Conservation (phyloP, 2,888 invertebrate genomes). For the Morpho achilles region DNA sequence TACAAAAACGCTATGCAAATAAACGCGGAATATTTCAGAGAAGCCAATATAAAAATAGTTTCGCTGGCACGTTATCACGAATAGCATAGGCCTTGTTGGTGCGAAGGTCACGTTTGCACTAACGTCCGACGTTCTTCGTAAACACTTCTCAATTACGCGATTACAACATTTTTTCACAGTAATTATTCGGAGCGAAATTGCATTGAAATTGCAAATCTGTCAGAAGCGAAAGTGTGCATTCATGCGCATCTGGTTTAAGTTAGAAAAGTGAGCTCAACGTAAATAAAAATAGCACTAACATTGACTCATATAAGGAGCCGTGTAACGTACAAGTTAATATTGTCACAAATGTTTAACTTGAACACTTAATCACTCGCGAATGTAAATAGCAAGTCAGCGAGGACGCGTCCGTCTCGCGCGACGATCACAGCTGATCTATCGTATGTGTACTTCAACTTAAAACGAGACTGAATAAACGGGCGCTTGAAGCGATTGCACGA, state of each 20-base stretch:
- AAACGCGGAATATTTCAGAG: background rate
- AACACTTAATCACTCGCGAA: slow-evolving; percentile 46
- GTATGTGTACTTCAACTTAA: slow-evolving; percentile 39
- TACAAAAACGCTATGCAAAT: background rate
- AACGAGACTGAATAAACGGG: slow-evolving; percentile 30
- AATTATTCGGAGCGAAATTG: slow-evolving; percentile 29
- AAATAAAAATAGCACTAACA: slow-evolving; percentile 37
- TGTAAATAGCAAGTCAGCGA: slow-evolving; percentile 26
- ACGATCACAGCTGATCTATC: slow-evolving; percentile 55
- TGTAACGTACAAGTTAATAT: slow-evolving; percentile 24
- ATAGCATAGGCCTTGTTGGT: slow-evolving; percentile 29
- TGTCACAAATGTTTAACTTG: slow-evolving; percentile 24
- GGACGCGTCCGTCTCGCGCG: slow-evolving; percentile 49
- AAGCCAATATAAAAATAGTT: slow-evolving; percentile 15
- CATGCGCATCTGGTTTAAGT: slow-evolving; percentile 51
- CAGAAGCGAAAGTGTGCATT: slow-evolving; percentile 62
- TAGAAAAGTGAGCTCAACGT: slow-evolving; percentile 23
- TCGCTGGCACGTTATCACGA: slow-evolving; percentile 39
- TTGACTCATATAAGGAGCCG: slow-evolving; percentile 9
- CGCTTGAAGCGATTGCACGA: slow-evolving; percentile 33
- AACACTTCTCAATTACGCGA: slow-evolving; percentile 13
- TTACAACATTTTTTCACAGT: slow-evolving; percentile 14
- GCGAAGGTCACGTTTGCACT: slow-evolving; percentile 39
- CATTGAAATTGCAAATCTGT: slow-evolving; percentile 28
- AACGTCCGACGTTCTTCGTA: slow-evolving; percentile 21